Conservation (phyloP, 2,888 invertebrate genomes). For the Parapristionchus giblindavisi region DNA sequence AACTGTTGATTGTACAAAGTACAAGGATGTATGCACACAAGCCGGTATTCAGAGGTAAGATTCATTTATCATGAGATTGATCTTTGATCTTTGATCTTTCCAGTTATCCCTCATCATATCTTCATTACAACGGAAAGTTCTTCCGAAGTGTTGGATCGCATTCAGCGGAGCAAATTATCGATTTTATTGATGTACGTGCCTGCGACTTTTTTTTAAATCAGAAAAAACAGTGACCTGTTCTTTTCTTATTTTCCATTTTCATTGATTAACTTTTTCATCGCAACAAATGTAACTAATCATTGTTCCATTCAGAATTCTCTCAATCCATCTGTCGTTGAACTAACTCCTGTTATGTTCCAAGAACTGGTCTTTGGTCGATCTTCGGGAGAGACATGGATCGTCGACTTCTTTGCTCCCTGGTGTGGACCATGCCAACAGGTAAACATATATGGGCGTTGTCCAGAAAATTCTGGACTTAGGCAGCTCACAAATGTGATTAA, state of each 20-base stretch:
- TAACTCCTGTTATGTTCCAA: conserved; percentile 75
- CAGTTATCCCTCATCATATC: conserved; percentile 79
- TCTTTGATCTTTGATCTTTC: conserved; percentile 22
- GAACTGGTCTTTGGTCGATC: conserved; percentile 74
- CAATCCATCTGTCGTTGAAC: conserved; percentile 74
- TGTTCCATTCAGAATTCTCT: conserved; percentile 56
- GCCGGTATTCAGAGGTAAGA: conserved; percentile 57
- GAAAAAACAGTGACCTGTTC: no score
- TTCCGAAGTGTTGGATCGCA: conserved; percentile 77
- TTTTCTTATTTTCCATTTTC: neutral
- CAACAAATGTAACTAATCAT: neutral
- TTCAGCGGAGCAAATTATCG: conserved; percentile 75
- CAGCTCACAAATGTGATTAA: neutral
- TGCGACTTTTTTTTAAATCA: no score
- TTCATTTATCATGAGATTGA: neutral
- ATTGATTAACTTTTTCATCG: no score
- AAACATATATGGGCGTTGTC: neutral
- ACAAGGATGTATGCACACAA: conserved; percentile 55
- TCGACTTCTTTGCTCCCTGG: conserved; percentile 82
- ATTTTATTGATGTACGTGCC: conserved; percentile 76
- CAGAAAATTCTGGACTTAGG: neutral
- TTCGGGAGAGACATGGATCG: conserved; percentile 76
- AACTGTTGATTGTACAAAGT: conserved; percentile 63
- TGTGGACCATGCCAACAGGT: conserved; percentile 80
- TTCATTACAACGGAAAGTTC: conserved; percentile 76